phyloP scores from a whole-genome alignment of 1,140 invertebrate genomes.

The Platyscapa corneri region DNA sequence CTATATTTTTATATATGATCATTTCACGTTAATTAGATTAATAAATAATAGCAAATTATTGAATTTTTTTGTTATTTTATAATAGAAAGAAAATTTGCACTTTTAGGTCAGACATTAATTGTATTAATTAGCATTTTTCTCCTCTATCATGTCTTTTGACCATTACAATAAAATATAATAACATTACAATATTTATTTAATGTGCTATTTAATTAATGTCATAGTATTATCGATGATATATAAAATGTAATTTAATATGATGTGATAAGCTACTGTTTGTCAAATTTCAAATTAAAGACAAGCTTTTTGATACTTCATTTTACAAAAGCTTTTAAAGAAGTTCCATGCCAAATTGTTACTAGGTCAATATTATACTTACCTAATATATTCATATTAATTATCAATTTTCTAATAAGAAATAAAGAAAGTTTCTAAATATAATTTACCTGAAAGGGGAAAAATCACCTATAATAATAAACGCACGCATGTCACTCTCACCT shows the following conservation, averaged over 20 bases:
- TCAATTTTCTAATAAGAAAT: conserved; percentile 50
- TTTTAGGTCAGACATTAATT: conserved; percentile 46
- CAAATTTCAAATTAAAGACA: conserved; percentile 54
- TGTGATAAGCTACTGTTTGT: conserved; percentile 36
- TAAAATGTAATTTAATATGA: conserved; percentile 19
- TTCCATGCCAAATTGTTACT: conserved; percentile 60
- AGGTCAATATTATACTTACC: conserved; percentile 61
- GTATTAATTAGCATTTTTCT: conserved; percentile 5
- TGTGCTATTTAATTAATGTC: neutral
- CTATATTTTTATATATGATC: neutral
- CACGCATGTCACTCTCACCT: conserved; percentile 66
- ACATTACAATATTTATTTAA: conserved; percentile 6
- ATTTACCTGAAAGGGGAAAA: conserved; percentile 40
- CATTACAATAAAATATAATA: neutral
- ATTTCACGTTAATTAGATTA: neutral
- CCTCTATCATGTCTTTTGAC: neutral
- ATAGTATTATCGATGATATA: neutral
- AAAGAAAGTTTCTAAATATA: conserved; percentile 31
- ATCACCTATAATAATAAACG: conserved; percentile 53
- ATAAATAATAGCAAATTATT: neutral
- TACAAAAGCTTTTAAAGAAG: conserved; percentile 57
- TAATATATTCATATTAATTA: conserved; percentile 53
- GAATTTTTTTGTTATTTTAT: neutral
- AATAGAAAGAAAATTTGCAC: conserved; percentile 32
- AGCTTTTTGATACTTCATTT: conserved; percentile 61